Evolutionary conservation across 2,113 vertebrate species (phyloP).

Genomic region (Ictalurus punctatus): DNA sequence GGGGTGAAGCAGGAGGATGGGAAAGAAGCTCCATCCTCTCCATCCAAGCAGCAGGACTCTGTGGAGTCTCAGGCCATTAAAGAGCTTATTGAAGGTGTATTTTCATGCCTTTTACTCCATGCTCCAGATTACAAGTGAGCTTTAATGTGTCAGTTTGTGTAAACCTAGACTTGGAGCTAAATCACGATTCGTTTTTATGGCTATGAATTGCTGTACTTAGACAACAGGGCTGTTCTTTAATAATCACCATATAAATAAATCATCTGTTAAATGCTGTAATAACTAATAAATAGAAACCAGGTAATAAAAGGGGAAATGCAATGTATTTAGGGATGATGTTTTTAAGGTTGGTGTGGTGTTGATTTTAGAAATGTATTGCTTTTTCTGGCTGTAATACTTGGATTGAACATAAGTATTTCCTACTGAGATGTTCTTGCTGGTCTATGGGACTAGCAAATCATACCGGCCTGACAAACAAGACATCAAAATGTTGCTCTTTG

Average conservation of each 20-base stretch:
- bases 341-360: background rate
- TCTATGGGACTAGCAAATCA: background rate
- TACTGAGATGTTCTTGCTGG: background rate
- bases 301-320: background rate
- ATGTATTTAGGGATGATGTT: background rate
- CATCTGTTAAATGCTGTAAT: background rate
- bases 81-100: slow-evolving; percentile 83
- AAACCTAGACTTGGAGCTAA: background rate
- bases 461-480: background rate
- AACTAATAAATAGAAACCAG: background rate
- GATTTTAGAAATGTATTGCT: background rate
- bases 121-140: background rate
- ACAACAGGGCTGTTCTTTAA: background rate
- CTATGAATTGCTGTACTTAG: background rate
- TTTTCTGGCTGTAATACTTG: background rate
- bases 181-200: background rate
- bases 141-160: background rate
- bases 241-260: background rate
- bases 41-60: slow-evolving; percentile 58
- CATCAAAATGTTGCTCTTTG: background rate
- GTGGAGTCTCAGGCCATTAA: slow-evolving; percentile 83
- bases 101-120: background rate
- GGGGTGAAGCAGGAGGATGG: slow-evolving; percentile 33
- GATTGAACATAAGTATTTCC: background rate
- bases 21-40: slow-evolving; percentile 16